A percentile compares a stretch with the other conserved stretches of the same genome.
phyloP scores from a whole-genome alignment of 2,797 vertebrate genomes.

The Sebastes itinus region DNA sequence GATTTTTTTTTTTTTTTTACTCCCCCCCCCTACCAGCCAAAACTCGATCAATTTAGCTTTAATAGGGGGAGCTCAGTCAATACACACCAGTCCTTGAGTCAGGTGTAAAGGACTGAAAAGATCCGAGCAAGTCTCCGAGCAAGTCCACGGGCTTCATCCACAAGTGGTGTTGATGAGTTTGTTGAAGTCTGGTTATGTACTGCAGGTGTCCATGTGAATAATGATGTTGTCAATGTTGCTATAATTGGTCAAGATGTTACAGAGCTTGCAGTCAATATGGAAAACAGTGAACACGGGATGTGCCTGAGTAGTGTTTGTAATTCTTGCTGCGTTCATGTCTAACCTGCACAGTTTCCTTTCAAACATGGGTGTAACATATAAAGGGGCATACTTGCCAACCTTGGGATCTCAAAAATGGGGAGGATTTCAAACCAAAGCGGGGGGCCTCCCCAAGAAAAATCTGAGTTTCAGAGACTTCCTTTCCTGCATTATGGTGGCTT shows the following conservation, averaged over 20 bases:
- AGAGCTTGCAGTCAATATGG: neutral
- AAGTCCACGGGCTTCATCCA: neutral
- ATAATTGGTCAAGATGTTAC: neutral
- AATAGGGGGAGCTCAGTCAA: neutral
- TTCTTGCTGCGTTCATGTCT: neutral
- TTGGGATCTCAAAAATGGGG: no score
- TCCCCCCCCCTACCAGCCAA: neutral
- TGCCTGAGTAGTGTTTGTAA: neutral
- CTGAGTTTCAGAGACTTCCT: no score
- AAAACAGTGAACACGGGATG: neutral
- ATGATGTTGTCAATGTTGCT: neutral
- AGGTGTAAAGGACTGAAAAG: neutral
- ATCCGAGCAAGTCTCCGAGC: neutral
- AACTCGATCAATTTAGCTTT: neutral
- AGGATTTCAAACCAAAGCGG: no score
- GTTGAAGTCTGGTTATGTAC: neutral
- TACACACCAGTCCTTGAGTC: neutral
- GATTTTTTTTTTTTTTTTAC: no score
- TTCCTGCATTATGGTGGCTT: no score
- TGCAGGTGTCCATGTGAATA: neutral
- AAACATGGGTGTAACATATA: neutral
- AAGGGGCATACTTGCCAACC: neutral
- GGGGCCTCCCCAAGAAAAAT: no score
- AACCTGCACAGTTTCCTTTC: neutral
- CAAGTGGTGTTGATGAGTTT: neutral